Percentiles rank a stretch among this genome's conserved stretches.
Evolutionary conservation across 2,113 vertebrate species (phyloP).

Genomic region (Sinocyclocheilus anshuiensis): DNA sequence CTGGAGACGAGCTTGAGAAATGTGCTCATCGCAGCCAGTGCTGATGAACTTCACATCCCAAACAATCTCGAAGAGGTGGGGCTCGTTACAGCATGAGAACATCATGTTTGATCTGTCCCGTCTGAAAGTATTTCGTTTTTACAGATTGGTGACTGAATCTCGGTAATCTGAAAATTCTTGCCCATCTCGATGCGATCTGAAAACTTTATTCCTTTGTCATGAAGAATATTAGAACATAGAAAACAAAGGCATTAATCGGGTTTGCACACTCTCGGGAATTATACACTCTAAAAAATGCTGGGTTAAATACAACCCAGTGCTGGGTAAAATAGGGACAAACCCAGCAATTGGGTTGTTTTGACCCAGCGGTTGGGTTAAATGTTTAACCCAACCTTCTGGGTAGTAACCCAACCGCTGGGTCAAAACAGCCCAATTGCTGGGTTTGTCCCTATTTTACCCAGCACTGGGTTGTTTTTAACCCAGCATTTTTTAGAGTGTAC

Average conservation of each 20-base stretch:
- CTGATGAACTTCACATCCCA: slow-evolving; percentile 38
- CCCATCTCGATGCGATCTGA: not conserved
- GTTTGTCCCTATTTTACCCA: too few species aligned
- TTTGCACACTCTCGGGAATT: not conserved
- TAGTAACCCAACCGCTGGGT: too few species aligned
- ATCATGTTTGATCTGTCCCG: slow-evolving; percentile 1
- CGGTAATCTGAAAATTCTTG: not conserved
- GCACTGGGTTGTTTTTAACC: too few species aligned
- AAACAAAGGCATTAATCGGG: not conserved
- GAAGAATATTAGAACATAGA: not conserved
- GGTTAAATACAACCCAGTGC: too few species aligned
- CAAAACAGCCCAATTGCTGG: too few species aligned
- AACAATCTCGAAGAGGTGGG: slow-evolving; percentile 31
- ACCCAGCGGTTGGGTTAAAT: too few species aligned
- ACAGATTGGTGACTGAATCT: not conserved
- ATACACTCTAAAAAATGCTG: too few species aligned
- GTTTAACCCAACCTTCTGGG: too few species aligned
- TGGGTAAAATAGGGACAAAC: too few species aligned
- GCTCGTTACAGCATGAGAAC: slow-evolving; percentile 24
- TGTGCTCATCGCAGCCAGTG: slow-evolving; percentile 29
- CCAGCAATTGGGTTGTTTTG: too few species aligned
- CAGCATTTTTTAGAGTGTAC: too few species aligned
- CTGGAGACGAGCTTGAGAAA: slow-evolving; percentile 44
- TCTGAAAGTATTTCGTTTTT: not conserved
- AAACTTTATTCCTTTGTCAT: not conserved